Evolutionary conservation across 2,113 vertebrate genomes (phyloP).

Genomic region (Hippoglossus stenolepis): DNA sequence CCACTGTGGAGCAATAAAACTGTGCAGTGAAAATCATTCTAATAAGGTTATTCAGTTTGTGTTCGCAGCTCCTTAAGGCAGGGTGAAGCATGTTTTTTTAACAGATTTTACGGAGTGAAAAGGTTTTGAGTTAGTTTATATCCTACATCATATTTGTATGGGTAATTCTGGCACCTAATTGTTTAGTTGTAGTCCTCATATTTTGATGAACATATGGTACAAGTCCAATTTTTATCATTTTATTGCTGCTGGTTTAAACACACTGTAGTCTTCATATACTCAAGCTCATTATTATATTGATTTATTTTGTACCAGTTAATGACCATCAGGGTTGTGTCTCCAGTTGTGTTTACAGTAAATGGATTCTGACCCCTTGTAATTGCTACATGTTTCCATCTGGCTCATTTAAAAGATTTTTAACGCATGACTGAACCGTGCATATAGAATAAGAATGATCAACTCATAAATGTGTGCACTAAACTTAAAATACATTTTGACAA

Average conservation of each 20-base stretch:
- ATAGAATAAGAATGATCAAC: no score
- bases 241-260: neutral
- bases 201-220: no score
- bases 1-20: neutral
- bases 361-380: no score
- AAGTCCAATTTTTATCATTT: neutral
- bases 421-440: no score
- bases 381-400: no score
- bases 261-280: neutral
- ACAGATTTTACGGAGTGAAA: neutral
- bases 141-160: neutral
- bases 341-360: no score
- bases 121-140: slow-evolving; percentile 7
- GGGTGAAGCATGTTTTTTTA: slow-evolving; percentile 5
- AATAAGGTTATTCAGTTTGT: slow-evolving; percentile 11
- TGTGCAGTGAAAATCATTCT: neutral
- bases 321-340: neutral
- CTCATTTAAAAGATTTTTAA: no score
- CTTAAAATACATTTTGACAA: no score
- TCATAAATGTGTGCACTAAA: no score
- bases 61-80: slow-evolving; percentile 7
- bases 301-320: no score
- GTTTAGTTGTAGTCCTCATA: neutral
- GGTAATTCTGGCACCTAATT: no score
- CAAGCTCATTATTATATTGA: no score